These are phyloP conservation scores for Agriopis marginaria DNA, from an alignment of 2,888 invertebrate species.

Conservation along the genomic window DNA sequence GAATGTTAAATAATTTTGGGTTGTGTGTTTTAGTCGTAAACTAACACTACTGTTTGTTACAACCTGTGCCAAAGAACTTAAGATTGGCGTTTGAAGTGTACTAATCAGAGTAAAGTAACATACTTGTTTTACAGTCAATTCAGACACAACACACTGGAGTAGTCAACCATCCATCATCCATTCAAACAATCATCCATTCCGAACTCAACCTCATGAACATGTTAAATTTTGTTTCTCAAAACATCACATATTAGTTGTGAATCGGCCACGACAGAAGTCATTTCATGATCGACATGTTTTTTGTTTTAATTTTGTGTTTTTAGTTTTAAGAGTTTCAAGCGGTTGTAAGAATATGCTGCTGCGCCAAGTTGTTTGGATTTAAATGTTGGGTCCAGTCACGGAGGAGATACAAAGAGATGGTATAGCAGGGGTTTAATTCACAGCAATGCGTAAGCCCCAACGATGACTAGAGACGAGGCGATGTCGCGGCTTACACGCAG, in stretches of 20 bases:
- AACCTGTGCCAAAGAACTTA: constrained; percentile 35
- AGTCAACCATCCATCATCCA: constrained; percentile 65
- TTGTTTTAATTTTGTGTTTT: constrained; percentile 73
- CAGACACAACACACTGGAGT: constrained; percentile 79
- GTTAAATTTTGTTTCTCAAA: constrained; percentile 65
- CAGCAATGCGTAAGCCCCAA: not conserved
- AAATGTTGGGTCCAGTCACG: not conserved
- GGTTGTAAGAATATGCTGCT: constrained; percentile 70
- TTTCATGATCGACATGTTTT: constrained; percentile 75
- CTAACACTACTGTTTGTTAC: constrained; percentile 30
- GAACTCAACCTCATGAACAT: constrained; percentile 29
- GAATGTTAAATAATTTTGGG: constrained; percentile 37
- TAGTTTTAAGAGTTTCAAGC: constrained; percentile 71
- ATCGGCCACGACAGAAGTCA: constrained; percentile 66
- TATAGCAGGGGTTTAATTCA: not conserved
- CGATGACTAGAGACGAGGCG: not conserved
- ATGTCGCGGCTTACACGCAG: no score
- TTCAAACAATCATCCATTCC: constrained; percentile 46
- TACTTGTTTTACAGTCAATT: constrained; percentile 55
- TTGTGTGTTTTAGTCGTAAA: constrained; percentile 32
- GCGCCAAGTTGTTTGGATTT: constrained; percentile 2
- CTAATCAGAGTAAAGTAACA: constrained; percentile 41
- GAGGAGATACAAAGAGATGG: constrained; percentile 1
- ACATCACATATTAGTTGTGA: constrained; percentile 54
- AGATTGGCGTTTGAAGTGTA: constrained; percentile 38